Base-by-base conservation (phyloP, 1,140 invertebrate genomes). In the Bombus impatiens region DNA sequence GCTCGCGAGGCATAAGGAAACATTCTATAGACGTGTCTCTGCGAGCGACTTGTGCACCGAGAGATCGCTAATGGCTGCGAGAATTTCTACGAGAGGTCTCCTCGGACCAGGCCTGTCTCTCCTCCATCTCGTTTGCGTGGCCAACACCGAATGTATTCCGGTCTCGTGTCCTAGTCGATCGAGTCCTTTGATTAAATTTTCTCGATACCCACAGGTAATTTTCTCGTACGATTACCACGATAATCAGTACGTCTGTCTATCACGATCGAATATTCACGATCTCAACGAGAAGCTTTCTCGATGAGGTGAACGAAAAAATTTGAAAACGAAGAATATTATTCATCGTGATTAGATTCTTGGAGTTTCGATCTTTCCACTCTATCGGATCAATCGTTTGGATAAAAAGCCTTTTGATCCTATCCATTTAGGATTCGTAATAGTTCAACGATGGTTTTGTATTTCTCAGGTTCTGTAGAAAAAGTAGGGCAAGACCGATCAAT, bases 131-230 rank as follows among this genome's bases (percentile, higher is more conserved):
- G n/a, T 82, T 82, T 44, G 47, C 87, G 15, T 35, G 15, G 71
- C 65, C 70, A 35, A 42, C 57, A 42, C 13, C 53, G 18, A 83
- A 84, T 79, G 59, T 67, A 89, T 89, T 82, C 88, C 40, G 32
- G 40, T 84, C 78, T 32, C 47, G 75, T 59, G 75, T 75, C 74
- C 42, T 25, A 22, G 25, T 28, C 79, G 76, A 84, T 77, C 47
- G 72, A 57, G 74, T n/a, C 71, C 78, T 89, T 84, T 81, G 88
- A 89, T 89, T 87, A 89, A 89, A 89, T 87, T 79, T 81, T 87
- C 87, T 71, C 57, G 44, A 79, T 75, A 72, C 35, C 44, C 76
- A 40, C 78, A 70, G 62, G 86, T 89, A 80, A 88, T 88, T 77
- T 82, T n/a, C 75, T n/a, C 47, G 32, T 37, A 57, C 75, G 75